Base-by-base conservation (phyloP, 2,113 vertebrate species). In the Cathartes aura region DNA sequence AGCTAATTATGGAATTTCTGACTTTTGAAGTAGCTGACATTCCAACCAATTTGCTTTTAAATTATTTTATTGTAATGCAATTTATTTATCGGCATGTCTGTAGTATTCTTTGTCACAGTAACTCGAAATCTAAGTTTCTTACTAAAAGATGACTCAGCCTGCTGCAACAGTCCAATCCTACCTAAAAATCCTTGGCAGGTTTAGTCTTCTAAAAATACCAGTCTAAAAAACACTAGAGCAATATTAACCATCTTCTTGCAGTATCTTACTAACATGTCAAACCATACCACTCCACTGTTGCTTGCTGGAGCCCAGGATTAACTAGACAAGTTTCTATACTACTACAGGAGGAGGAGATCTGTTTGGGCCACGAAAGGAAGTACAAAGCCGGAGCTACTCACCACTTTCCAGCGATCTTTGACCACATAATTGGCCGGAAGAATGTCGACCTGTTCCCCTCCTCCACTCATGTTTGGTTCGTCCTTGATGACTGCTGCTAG, bases 361-460 rank as follows among this genome's bases (percentile, higher is more conserved):
- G 11, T 58, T 52, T 68, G 62, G 36, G 42, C 36, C n/a, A 48
- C 14, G 12, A 42, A 47, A 72, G 24, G 43, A 67, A 68, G 55
- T 27, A 58, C n/a, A 64, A 83, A 80, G 15, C 8, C 4, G 4
- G 50, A 87, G 74, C 72, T 95, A 99, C 99, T 99, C 98, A 99
- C 99, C 99, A 99, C 99, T 98, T 99, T 99, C 99, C 99, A 99
- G 92, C 99, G 99, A 98, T 99, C 99, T 97, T 99, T 99, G 98
- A 99, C 99, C 98, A 99, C 99, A 89, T 99, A 99, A 98, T 99
- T 99, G 92, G 99, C 99, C 93, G 99, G 99, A 98, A 99, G 99
- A 98, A 99, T 99, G 98, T 99, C 99, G 82, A 98, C 99, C 98
- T 99, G 99, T 85, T 99, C 99, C 86, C 99, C 99, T 97, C 99